phyloP scores from a whole-genome alignment of 1,140 invertebrate genomes.

The Drosophila kikkawai region DNA sequence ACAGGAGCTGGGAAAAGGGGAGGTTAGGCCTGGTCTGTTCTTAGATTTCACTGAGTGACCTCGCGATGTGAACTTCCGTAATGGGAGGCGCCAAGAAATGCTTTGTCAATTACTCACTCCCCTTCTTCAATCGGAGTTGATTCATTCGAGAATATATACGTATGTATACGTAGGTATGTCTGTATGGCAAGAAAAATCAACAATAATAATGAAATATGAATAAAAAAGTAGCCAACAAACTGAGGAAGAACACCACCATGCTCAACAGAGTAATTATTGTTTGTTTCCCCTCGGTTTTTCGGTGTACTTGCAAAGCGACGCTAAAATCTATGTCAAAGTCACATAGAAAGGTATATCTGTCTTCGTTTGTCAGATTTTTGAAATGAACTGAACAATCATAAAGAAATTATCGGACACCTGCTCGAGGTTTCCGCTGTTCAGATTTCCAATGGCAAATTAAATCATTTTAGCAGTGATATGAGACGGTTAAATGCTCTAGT shows the following conservation, averaged over 20 bases:
- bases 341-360: slow-evolving; percentile 28
- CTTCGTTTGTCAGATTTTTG: slow-evolving; percentile 31
- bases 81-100: slow-evolving; percentile 44
- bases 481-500: neutral
- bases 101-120: slow-evolving; percentile 45
- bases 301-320: slow-evolving; percentile 10
- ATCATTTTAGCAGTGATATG: neutral
- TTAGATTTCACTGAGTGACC: slow-evolving; percentile 42
- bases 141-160: slow-evolving; percentile 13
- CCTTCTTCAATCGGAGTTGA: slow-evolving; percentile 33
- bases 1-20: slow-evolving; percentile 34
- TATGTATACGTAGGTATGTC: neutral
- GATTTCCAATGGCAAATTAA: slow-evolving; percentile 51
- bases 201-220: slow-evolving; percentile 36
- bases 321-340: slow-evolving; percentile 77
- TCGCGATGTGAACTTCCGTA: slow-evolving; percentile 43
- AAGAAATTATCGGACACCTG: slow-evolving; percentile 61
- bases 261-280: slow-evolving; percentile 19
- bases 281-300: slow-evolving; percentile 2
- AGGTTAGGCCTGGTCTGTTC: slow-evolving; percentile 30
- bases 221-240: slow-evolving; percentile 27
- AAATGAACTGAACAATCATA: slow-evolving; percentile 7
- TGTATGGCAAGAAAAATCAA: slow-evolving; percentile 18
- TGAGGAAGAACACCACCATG: neutral
- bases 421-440: slow-evolving; percentile 35